Base-by-base conservation (phyloP, 2,888 invertebrate genomes). In the Patella caerulea region DNA sequence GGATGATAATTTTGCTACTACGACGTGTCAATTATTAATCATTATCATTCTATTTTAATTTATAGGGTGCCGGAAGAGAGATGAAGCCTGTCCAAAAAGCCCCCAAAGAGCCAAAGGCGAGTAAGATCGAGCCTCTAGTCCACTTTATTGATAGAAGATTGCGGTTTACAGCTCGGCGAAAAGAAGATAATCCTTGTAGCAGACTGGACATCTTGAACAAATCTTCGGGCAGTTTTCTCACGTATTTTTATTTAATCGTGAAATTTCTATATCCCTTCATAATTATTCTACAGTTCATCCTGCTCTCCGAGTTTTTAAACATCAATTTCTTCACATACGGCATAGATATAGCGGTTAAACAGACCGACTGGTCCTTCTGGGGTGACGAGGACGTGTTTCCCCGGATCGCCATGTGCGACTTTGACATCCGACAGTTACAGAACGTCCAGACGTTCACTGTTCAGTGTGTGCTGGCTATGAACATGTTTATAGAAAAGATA, bases 291-390 rank as follows among this genome's bases (percentile, higher is more conserved):
- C 65, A 65, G 19, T 65, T 65, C n/a, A 5, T 19, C 11, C 15
- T 65, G 12, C 17, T 65, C 9, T 65, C 65, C 17, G 19, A 19
- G n/a, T 65, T 65, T 12, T 19, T 65, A 15, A 19, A 65, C 17
- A 65, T 65, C n/a, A 19, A 65, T n/a, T 65, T 65, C n/a, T 65
- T 65, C 12, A n/a, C n/a, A 19, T 65, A 65, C 17, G 65, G 65
- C 0, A 65, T 65, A 2, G 19, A 65, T 9, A 19, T 65, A 19
- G 12, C 65, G 9, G n/a, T 11, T 11, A 19, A 19, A 65, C n/a
- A n/a, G 2, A 15, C 65, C n/a, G 17, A 17, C 11, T 65, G 65
- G 65, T 11, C n/a, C 7, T n/a, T 11, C 17, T 65, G 65, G 65
- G 65, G 15, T 15, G 65, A 65, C 12, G n/a, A 19, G 65, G 65